Evolutionary conservation across 2,797 vertebrate genomes (phyloP).

Genomic region (Taenioides sp.): DNA sequence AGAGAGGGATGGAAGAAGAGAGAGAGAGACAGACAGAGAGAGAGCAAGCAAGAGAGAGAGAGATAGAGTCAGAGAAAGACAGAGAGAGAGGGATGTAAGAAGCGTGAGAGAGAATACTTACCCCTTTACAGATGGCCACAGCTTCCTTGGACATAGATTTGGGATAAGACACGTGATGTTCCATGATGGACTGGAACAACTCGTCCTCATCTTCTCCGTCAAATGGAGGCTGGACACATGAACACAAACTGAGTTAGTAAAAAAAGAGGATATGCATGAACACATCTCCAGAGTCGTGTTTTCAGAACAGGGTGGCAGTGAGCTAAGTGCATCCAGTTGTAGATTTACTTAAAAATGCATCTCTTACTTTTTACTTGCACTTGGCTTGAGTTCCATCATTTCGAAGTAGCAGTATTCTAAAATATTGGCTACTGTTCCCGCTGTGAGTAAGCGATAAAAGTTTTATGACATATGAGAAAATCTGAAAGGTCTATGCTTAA

Average conservation of each 20-base stretch:
- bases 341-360: not conserved
- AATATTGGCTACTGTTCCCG: no score
- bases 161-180: constrained; percentile 96
- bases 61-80: no score
- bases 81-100: no score
- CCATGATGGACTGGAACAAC: constrained; percentile 99
- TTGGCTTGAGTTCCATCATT: not conserved
- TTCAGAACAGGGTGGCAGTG: not conserved
- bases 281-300: not conserved
- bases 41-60: no score
- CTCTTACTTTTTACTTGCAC: not conserved
- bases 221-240: constrained; percentile 86
- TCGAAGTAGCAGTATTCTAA: not conserved
- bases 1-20: no score
- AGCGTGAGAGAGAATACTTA: constrained; percentile 63
- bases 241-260: not conserved
- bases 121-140: constrained; percentile 98
- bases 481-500: no score
- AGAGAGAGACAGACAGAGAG: no score
- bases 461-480: no score
- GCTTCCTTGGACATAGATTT: constrained; percentile 99
- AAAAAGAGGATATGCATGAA: not conserved
- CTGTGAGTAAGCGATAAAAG: no score
- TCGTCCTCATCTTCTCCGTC: constrained; percentile 97
- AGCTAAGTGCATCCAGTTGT: not conserved